Percentiles rank a stretch among this genome's conserved stretches.
Conservation (phyloP, 2,888 invertebrate genomes). For the Lasioglossum figueresi region DNA sequence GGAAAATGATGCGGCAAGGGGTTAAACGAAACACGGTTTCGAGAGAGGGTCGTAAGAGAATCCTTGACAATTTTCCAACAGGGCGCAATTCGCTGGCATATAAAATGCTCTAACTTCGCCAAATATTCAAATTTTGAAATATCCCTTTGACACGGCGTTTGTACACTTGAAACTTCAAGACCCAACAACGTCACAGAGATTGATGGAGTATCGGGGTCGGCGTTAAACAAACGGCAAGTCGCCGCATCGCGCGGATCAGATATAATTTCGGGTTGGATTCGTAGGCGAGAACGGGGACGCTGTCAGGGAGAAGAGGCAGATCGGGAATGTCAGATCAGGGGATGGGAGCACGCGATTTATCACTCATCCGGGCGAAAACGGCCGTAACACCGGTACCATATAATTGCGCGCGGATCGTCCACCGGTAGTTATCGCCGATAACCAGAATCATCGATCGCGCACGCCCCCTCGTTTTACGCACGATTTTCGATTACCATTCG, state of each 20-base stretch:
- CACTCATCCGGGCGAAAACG: constrained; percentile 69
- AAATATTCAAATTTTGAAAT: constrained; percentile 5
- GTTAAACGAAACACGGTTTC: neutral
- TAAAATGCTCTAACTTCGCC: neutral
- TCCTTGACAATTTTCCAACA: neutral
- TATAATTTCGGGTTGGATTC: constrained; percentile 61
- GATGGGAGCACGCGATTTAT: constrained; percentile 61
- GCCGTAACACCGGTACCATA: constrained; percentile 60
- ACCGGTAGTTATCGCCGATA: constrained; percentile 57
- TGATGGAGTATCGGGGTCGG: constrained; percentile 37
- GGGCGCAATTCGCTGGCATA: neutral
- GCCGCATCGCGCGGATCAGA: constrained; percentile 45
- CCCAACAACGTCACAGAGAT: constrained; percentile 11
- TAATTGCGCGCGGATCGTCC: constrained; percentile 66
- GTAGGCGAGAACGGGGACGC: neutral
- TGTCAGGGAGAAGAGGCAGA: constrained; percentile 35
- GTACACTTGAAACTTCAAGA: constrained; percentile 7
- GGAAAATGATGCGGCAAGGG: too few species aligned
- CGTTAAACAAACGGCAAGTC: constrained; percentile 62
- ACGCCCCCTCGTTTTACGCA: constrained; percentile 67
- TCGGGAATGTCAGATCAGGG: neutral
- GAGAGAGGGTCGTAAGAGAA: neutral
- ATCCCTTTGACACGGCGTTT: neutral
- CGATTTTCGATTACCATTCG: constrained; percentile 70
- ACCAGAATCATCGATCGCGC: constrained; percentile 60